These are phyloP conservation scores for Rutilus rutilus DNA, from an alignment of 2,113 vertebrate species.

Conservation along the genomic window DNA sequence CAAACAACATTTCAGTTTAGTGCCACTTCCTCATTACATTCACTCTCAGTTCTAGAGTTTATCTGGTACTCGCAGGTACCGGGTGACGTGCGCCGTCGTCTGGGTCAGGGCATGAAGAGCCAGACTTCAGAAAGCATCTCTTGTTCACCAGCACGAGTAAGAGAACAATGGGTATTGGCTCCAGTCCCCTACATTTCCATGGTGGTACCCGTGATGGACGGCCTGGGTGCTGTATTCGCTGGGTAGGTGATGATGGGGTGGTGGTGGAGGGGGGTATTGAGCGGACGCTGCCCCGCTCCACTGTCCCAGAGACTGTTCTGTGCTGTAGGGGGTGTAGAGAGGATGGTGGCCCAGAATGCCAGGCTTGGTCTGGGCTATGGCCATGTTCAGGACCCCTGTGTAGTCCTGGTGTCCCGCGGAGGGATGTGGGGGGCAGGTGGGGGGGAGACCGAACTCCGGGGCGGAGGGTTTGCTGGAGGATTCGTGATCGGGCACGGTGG, in stretches of 20 bases:
- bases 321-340: conserved; percentile 78
- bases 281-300: conserved; percentile 79
- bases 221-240: conserved; percentile 81
- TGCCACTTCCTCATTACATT: conserved; percentile 16
- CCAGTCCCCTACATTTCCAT: conserved; percentile 84
- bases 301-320: conserved; percentile 80
- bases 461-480: conserved; percentile 64
- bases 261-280: conserved; percentile 77
- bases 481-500: conserved; percentile 77
- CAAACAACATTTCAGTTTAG: neutral
- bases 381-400: conserved; percentile 78
- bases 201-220: conserved; percentile 79
- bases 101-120: neutral
- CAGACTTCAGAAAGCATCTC: conserved; percentile 2
- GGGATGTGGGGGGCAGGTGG: conserved; percentile 64
- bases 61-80: neutral
- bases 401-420: conserved; percentile 79
- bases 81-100: neutral
- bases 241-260: conserved; percentile 75
- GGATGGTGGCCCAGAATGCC: conserved; percentile 75
- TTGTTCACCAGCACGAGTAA: conserved; percentile 87
- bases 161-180: conserved; percentile 90
- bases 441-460: conserved; percentile 64
- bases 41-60: neutral
- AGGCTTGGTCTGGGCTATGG: conserved; percentile 75